Percentiles rank a stretch among this genome's conserved stretches.
These are phyloP conservation scores for Alloscopus bannaensis DNA, from an alignment of 2,888 invertebrate genomes.

Conservation along the genomic window DNA sequence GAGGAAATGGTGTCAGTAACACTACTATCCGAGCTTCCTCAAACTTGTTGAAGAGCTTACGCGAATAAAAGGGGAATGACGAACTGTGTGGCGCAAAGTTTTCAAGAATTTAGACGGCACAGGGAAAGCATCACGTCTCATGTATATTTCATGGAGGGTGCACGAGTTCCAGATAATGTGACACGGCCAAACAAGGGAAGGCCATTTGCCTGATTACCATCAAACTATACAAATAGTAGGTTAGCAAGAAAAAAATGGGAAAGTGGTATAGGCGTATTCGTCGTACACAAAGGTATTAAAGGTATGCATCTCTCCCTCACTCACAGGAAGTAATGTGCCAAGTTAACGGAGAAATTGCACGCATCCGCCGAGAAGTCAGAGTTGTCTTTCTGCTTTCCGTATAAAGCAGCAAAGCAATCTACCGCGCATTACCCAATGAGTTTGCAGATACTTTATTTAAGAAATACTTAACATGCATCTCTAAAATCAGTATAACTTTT, in stretches of 20 bases:
- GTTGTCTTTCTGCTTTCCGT: too few species aligned
- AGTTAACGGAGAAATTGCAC: too few species aligned
- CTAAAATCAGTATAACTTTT: too few species aligned
- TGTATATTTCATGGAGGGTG: conserved; percentile 52
- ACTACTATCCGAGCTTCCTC: neutral
- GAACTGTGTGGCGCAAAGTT: neutral
- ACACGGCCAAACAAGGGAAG: conserved; percentile 33
- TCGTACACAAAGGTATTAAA: neutral
- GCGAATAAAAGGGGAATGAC: conserved; percentile 4
- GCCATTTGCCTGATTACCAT: conserved; percentile 35
- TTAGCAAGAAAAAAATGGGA: neutral
- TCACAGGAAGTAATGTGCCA: too few species aligned
- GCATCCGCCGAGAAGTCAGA: too few species aligned
- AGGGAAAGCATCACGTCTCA: conserved; percentile 40
- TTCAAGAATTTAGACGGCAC: conserved; percentile 4
- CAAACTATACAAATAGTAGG: neutral
- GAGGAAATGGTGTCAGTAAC: conserved; percentile 11
- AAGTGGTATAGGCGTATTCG: neutral
- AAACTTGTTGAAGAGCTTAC: neutral
- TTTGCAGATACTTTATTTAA: too few species aligned
- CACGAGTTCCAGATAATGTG: conserved; percentile 19
- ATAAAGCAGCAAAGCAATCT: too few species aligned
- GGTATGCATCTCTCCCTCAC: neutral
- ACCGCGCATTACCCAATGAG: too few species aligned
- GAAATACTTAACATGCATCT: too few species aligned